Percentiles rank a stretch among this genome's conserved stretches.
These are phyloP conservation scores for Dryoscopus gambensis DNA, from an alignment of 2,113 vertebrate species.

Conservation along the genomic window DNA sequence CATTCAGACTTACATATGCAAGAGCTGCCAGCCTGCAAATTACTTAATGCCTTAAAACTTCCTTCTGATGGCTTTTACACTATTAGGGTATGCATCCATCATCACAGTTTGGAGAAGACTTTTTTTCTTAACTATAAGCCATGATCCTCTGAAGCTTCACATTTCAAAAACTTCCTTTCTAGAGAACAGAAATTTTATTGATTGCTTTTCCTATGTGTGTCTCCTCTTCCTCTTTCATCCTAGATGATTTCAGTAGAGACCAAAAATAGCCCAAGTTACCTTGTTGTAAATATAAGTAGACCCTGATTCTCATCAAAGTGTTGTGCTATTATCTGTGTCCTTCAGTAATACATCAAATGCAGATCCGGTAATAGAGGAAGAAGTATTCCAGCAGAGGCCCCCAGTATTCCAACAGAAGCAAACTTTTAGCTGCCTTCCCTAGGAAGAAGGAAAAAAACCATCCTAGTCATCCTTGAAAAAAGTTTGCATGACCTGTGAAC, in stretches of 20 bases:
- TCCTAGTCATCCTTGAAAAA: neutral
- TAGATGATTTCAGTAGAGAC: neutral
- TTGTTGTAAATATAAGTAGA: neutral
- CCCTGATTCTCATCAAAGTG: neutral
- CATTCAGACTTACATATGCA: neutral
- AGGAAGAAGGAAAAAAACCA: neutral
- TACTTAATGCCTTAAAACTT: neutral
- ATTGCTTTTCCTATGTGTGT: neutral
- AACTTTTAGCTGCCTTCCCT: neutral
- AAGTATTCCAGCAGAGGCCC: neutral
- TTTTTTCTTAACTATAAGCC: neutral
- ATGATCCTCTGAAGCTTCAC: neutral
- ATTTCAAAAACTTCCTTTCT: neutral
- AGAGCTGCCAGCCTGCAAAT: neutral
- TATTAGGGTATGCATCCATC: neutral
- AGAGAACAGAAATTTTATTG: neutral
- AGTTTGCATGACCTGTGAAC: neutral
- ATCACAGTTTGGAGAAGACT: neutral
- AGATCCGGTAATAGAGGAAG: neutral
- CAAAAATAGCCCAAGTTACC: neutral
- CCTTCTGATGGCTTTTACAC: neutral
- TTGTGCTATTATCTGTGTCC: neutral
- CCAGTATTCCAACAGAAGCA: neutral
- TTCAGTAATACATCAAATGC: neutral
- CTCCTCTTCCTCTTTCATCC: neutral